A percentile compares a stretch with the other conserved stretches of the same genome.
These are phyloP conservation scores for Cydia fagiglandana DNA, from an alignment of 1,140 invertebrate genomes.

Conservation along the genomic window DNA sequence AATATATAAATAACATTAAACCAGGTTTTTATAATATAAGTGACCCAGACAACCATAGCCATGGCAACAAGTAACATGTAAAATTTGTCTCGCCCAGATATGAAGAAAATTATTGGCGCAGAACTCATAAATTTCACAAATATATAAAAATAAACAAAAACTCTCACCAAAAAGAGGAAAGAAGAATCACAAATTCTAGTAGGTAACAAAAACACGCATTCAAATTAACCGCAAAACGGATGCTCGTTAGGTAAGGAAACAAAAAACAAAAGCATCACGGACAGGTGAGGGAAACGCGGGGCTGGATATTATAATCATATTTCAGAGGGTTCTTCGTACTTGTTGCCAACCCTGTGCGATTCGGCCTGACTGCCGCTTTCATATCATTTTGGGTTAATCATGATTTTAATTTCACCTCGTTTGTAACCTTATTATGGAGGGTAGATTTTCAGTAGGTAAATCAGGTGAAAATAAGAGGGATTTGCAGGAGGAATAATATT, in stretches of 20 bases:
- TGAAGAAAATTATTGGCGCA: background rate
- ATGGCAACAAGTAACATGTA: no score
- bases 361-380: slow-evolving; percentile 18
- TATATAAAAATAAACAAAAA: slow-evolving; percentile 13
- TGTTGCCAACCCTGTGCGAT: slow-evolving; percentile 19
- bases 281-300: slow-evolving; percentile 20
- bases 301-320: slow-evolving; percentile 27
- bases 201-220: slow-evolving; percentile 29
- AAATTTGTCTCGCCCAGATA: no score
- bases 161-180: slow-evolving; percentile 12
- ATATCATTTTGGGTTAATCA: slow-evolving; percentile 29
- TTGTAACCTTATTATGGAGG: slow-evolving; percentile 17
- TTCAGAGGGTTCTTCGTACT: slow-evolving; percentile 22
- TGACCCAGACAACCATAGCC: no score
- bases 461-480: background rate
- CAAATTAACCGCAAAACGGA: slow-evolving; percentile 27
- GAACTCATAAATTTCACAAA: background rate
- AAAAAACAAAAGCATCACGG: slow-evolving; percentile 27
- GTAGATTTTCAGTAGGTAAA: slow-evolving; percentile 1
- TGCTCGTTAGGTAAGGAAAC: slow-evolving; percentile 27
- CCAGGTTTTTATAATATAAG: no score
- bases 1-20: no score
- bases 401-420: slow-evolving; percentile 30
- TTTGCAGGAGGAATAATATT: background rate
- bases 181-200: slow-evolving; percentile 26